These are phyloP conservation scores for Beaufortia kweichowensis DNA, from an alignment of 2,113 vertebrate species.

Conservation along the genomic window DNA sequence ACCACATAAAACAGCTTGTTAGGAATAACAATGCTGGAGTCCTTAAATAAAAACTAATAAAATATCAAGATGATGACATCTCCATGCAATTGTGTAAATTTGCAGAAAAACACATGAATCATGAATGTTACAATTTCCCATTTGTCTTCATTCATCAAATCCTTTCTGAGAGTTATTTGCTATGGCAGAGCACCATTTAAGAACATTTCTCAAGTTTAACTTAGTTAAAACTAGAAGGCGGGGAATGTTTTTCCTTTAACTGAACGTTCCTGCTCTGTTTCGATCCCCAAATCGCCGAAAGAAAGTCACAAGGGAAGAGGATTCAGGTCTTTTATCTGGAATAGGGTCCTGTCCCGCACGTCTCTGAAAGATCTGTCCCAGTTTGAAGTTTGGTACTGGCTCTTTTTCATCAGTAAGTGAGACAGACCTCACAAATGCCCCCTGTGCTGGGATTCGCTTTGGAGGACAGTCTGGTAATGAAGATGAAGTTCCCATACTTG, in stretches of 20 bases:
- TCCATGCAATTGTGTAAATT: not conserved
- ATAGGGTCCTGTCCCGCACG: conserved; percentile 36
- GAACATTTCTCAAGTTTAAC: no score
- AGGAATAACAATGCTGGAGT: conserved; percentile 12
- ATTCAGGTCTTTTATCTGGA: conserved; percentile 44
- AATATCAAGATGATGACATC: not conserved
- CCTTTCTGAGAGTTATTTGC: conserved; percentile 5
- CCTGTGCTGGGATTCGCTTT: conserved; percentile 30
- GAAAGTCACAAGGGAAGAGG: conserved; percentile 69
- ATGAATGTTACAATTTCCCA: conserved; percentile 61
- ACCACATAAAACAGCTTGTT: not conserved
- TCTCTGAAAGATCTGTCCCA: conserved; percentile 66
- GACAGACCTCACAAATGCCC: conserved; percentile 49
- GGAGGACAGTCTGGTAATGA: conserved; percentile 56
- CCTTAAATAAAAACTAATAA: conserved; percentile 1
- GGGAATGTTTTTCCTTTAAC: conserved; percentile 32
- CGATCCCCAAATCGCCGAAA: conserved; percentile 70
- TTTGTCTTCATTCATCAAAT: conserved; percentile 57
- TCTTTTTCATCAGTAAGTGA: conserved; percentile 54
- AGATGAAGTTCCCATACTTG: not conserved
- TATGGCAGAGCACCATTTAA: conserved; percentile 7
- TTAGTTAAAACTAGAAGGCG: not conserved
- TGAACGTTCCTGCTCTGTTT: conserved; percentile 53
- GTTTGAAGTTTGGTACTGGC: conserved; percentile 43
- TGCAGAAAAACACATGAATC: conserved; percentile 1